Conservation (phyloP, 2,797 vertebrate genomes). For the Prionace glauca region DNA sequence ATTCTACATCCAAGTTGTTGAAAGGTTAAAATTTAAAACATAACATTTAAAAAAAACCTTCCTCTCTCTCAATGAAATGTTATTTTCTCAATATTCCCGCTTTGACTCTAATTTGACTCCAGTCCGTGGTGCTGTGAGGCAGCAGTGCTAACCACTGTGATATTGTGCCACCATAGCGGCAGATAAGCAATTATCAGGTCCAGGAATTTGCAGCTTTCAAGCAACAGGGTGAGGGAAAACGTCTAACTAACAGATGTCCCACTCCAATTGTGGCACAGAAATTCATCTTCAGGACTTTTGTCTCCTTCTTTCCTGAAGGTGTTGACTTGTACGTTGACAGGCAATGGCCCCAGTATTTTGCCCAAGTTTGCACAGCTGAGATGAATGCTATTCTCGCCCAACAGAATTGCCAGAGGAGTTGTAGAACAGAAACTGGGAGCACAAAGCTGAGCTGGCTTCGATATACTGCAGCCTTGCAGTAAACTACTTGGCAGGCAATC, state of each 20-base stretch:
- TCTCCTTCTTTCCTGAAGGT: background rate
- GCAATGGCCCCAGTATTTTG: background rate
- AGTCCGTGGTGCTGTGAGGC: no score
- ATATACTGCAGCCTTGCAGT: background rate
- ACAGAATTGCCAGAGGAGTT: background rate
- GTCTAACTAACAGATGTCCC: background rate
- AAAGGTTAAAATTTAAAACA: background rate
- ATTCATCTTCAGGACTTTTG: background rate
- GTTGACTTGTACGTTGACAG: background rate
- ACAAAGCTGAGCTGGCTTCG: background rate
- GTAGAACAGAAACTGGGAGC: background rate
- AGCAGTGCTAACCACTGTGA: no score
- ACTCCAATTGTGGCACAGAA: background rate
- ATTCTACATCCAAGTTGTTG: background rate
- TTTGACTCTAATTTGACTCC: background rate
- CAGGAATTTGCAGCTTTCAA: background rate
- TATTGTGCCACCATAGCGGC: no score
- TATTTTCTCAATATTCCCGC: background rate
- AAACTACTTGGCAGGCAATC: background rate
- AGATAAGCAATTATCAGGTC: background rate
- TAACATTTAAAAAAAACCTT: background rate
- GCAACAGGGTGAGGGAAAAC: background rate
- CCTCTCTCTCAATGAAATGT: background rate
- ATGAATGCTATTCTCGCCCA: background rate
- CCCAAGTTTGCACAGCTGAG: background rate